Evolutionary conservation across 1,140 invertebrate species (phyloP), one percentile per base, ranked within the genome.

Genomic region (Bombus ignitus): DNA sequence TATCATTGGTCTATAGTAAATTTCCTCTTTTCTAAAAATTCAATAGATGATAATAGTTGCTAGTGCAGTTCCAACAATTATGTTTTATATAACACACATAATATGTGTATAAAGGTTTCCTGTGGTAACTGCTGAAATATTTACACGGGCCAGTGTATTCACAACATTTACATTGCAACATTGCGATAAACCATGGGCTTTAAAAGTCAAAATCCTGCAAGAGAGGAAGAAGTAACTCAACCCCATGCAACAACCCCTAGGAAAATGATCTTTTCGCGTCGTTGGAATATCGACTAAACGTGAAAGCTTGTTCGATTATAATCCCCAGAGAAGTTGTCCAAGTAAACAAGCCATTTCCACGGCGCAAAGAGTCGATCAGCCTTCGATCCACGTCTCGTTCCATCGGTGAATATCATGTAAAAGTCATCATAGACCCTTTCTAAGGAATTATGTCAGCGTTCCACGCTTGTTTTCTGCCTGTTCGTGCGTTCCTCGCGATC

Each of bases 371-470:
- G 66, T 53, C 28, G 32, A 70, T 70, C 42, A 22, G 39, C 28
- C 13, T 28, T 39, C 77, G 47, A 53, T 53, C 47, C 18, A 22
- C 47, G 18, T 53, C 47, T 6, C 47, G 47, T 53, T 22, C 18
- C 18, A 22, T 53, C 28, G 44, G 22, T 74, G 59, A 66, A 28
- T 28, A 5, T 70, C 44, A 62, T 18, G 2, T 70, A 35, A 70
- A 83, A 76, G 65, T 83, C 28, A 76, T 39, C 15, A 37, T 44
- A 68, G 44, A 83, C 47, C 65, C 62, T 83, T 68, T 6, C 15
- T 39, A 28, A 79, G 53, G 39, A 79, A 70, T 79, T 79, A 79
- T 42, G 66, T 35, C 39, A 79, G 18, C 66, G 35, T 44, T 65
- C 57, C 6, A 12, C 32, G 73, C 12, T 62, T 68, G 62, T 76